Evolutionary conservation across 2,888 invertebrate species (phyloP).

Genomic region (Baronia brevicornis): DNA sequence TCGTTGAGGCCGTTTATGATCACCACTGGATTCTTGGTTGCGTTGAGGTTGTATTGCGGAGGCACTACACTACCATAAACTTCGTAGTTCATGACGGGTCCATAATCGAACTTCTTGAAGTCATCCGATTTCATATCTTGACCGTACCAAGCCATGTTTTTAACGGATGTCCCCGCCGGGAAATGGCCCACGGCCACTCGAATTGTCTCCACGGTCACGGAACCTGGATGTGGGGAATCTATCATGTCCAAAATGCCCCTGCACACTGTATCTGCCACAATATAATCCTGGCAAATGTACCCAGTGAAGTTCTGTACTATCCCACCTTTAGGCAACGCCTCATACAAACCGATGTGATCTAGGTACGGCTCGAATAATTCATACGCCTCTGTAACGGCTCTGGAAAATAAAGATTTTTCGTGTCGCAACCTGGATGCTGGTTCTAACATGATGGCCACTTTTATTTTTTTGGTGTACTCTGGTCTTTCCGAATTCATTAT

Average conservation of each 20-base stretch:
- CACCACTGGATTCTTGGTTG: constrained; percentile 38
- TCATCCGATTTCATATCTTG: constrained; percentile 33
- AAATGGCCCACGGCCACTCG: constrained; percentile 39
- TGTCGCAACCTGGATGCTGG: constrained; percentile 1
- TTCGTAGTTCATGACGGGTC: constrained; percentile 33
- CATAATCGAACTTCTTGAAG: constrained; percentile 50
- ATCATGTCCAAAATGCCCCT: constrained; percentile 25
- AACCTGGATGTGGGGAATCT: constrained; percentile 40
- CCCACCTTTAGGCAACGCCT: constrained; percentile 41
- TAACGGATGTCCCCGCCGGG: constrained; percentile 43
- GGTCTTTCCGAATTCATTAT: constrained; percentile 74
- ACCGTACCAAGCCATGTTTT: constrained; percentile 47
- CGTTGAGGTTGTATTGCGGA: constrained; percentile 40
- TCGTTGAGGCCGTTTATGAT: constrained; percentile 51
- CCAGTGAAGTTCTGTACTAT: constrained; percentile 38
- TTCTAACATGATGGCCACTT: constrained; percentile 75
- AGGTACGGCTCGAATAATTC: constrained; percentile 52
- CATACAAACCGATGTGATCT: too few species aligned
- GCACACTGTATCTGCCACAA: constrained; percentile 31
- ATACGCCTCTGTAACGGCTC: constrained; percentile 61
- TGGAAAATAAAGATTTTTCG: constrained; percentile 48
- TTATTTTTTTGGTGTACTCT: constrained; percentile 77
- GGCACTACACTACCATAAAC: constrained; percentile 39
- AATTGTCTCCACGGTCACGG: constrained; percentile 36
- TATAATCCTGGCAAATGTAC: constrained; percentile 38